Conservation (phyloP, 2,113 vertebrate species). For the Lycaon pictus region DNA sequence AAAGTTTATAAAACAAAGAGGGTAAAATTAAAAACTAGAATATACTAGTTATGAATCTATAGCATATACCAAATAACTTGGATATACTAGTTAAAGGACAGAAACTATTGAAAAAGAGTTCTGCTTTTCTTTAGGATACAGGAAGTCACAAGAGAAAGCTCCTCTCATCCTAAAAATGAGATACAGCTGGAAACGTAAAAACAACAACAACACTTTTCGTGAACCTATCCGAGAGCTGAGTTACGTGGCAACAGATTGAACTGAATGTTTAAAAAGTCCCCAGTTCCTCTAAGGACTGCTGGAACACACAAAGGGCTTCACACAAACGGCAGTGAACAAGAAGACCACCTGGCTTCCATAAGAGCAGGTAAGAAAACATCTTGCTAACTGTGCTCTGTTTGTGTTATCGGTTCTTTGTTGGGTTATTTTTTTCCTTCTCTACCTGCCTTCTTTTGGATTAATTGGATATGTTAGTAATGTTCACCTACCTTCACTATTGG, state of each 20-base stretch:
- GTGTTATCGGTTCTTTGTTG: background rate
- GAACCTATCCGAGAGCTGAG: background rate
- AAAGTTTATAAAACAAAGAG: background rate
- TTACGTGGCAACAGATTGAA: background rate
- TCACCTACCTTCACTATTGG: background rate
- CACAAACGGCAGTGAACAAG: background rate
- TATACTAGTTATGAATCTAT: background rate
- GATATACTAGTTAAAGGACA: background rate
- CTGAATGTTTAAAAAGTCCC: background rate
- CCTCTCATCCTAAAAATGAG: background rate
- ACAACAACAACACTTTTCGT: background rate
- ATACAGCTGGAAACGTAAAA: background rate
- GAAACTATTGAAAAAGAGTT: background rate
- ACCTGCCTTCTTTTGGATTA: background rate
- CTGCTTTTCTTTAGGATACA: background rate
- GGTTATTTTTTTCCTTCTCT: background rate
- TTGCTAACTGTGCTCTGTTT: background rate
- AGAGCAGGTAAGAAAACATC: background rate
- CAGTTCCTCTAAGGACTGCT: background rate
- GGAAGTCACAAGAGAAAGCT: background rate
- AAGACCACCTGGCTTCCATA: background rate
- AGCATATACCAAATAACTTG: background rate
- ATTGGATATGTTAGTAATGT: background rate
- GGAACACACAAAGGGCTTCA: background rate
- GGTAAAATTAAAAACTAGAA: slow-evolving; percentile 5